Evolutionary conservation across 2,797 vertebrate species (phyloP).

Genomic region (Sebastes iracundus): DNA sequence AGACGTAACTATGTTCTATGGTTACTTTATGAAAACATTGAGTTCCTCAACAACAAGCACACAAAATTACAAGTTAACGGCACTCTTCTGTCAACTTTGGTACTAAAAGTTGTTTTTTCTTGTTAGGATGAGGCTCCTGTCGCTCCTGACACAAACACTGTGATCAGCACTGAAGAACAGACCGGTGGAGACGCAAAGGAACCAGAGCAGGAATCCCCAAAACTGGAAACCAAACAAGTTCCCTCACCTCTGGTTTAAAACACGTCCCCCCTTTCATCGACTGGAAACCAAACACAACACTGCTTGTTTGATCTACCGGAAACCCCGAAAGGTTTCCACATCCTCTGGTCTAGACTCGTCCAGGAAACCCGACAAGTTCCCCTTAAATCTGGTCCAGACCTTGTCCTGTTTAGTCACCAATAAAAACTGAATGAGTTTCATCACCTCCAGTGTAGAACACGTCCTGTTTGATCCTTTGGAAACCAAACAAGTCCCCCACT

Average conservation of each 20-base stretch:
- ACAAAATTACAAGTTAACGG: too few relatives aligned
- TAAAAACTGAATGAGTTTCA: background rate
- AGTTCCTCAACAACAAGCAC: background rate
- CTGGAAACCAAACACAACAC: background rate
- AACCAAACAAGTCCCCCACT: background rate
- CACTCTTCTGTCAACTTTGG: background rate
- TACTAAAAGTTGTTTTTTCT: background rate
- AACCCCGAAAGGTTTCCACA: background rate
- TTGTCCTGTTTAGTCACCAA: background rate
- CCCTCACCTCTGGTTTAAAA: conserved; percentile 71
- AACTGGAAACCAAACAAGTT: conserved; percentile 56
- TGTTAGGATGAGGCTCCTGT: conserved; percentile 88
- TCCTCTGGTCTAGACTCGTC: background rate
- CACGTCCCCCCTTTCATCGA: background rate
- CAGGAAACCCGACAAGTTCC: background rate
- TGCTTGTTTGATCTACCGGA: background rate
- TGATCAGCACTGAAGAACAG: conserved; percentile 85
- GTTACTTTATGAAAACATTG: background rate
- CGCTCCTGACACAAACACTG: conserved; percentile 82
- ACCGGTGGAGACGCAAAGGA: conserved; percentile 31
- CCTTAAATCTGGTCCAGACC: background rate
- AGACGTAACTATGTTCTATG: background rate
- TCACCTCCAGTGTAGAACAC: background rate
- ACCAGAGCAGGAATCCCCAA: conserved; percentile 51
- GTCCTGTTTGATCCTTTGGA: background rate